Base-by-base conservation (phyloP, 2,797 vertebrate species). In the Vultur gryphus region DNA sequence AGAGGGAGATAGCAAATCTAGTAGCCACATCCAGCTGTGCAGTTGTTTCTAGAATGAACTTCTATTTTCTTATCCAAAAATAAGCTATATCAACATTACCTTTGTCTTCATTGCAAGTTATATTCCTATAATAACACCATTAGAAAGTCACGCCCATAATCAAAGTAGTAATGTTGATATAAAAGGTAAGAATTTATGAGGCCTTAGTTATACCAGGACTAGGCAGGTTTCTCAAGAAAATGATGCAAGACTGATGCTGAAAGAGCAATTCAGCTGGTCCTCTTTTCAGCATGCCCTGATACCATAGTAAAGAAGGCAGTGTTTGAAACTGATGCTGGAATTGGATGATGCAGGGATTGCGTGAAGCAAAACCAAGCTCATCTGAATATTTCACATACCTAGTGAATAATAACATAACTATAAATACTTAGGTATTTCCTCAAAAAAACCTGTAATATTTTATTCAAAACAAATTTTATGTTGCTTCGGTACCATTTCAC, bases 401-500 rank as follows among this genome's bases (percentile, higher is more conserved):
- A 49, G 5, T 52, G 37, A 92, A 90, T 73, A 64, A 70, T 46
- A 85, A 20, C 8, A 19, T 61, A 78, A 55, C 17, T 58, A 39
- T 46, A 93, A 93, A 92, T 91, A 97, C 90, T 83, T 76, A 84
- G n/a, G 24, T 65, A 69, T 95, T 94, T 95, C 46, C 16, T 85
- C 14, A 84, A 69, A 79, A 84, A 78, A 10, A 25, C 11, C 58
- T 80, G 16, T 35, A 77, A 71, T 71, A 72, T 72, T 95, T 87
- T 67, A 67, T 87, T 89, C 13, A 76, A 90, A 93, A 71, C 2
- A 90, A 89, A 46, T 84, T 61, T 66, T 87, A n/a, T 59, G 26
- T 81, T 87, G 11, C 39, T 62, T 37, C 13, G 10, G 25, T 61
- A 93, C 35, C 14, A 31, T 89, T 92, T 91, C 44, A 88, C 13